phyloP scores from a whole-genome alignment of 2,888 invertebrate species.

The Drosophila kambysellisi region DNA sequence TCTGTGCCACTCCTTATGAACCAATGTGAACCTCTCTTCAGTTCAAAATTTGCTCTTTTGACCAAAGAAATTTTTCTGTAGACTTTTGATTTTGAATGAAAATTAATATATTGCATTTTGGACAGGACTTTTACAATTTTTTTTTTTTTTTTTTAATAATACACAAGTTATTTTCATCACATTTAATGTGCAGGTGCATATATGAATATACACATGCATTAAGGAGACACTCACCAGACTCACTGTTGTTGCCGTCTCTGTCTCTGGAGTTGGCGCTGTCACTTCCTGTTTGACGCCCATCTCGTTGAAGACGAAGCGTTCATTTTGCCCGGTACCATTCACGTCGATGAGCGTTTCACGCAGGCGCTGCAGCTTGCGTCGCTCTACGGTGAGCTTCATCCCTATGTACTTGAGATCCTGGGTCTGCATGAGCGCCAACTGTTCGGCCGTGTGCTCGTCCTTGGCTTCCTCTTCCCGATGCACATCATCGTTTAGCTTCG shows the following conservation, averaged over 20 bases:
- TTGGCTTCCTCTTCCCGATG: constrained; percentile 90
- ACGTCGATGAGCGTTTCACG: constrained; percentile 93
- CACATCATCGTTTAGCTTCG: constrained; percentile 88
- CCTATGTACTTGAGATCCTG: constrained; percentile 96
- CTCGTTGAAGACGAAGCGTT: constrained; percentile 92
- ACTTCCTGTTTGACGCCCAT: constrained; percentile 85
- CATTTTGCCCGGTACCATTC: constrained; percentile 89
- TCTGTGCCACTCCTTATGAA: too few relatives aligned
- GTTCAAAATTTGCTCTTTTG: not conserved
- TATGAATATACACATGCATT: not conserved
- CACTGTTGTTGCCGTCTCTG: constrained; percentile 88
- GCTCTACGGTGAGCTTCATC: constrained; percentile 93
- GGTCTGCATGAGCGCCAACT: constrained; percentile 94
- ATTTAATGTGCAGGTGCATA: not conserved
- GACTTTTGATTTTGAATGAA: not conserved
- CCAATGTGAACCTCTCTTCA: not conserved
- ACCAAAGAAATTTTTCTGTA: not conserved
- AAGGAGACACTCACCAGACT: constrained; percentile 19
- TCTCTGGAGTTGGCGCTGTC: constrained; percentile 72
- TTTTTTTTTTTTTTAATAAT: not conserved
- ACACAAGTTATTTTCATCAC: not conserved
- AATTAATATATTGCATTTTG: not conserved
- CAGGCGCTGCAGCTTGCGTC: constrained; percentile 88
- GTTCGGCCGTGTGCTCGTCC: constrained; percentile 92
- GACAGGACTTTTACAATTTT: not conserved